Conservation (phyloP, 1,140 invertebrate species). For the Drosophila equinoxialis region DNA sequence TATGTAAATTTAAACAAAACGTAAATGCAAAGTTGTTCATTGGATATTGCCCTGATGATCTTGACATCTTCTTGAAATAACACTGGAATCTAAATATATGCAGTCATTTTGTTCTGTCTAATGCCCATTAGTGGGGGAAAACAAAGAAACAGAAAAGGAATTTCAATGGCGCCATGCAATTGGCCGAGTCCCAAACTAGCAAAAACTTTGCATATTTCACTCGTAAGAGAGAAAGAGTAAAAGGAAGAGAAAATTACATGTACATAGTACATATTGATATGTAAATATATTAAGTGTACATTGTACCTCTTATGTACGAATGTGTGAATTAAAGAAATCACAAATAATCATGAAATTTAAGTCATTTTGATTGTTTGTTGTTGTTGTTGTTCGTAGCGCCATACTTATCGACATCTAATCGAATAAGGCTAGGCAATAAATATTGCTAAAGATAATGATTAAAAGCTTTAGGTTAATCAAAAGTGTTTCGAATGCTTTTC, state of each 20-base stretch:
- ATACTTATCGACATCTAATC: slow-evolving; percentile 11
- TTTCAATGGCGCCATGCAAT: slow-evolving; percentile 15
- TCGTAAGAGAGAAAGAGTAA: too few species aligned
- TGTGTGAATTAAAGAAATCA: neutral
- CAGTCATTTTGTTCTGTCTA: neutral
- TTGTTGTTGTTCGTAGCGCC: neutral
- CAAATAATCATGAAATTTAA: slow-evolving; percentile 2
- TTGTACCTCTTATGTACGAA: too few species aligned
- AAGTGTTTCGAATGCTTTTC: neutral
- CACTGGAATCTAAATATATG: neutral
- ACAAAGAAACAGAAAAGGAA: neutral
- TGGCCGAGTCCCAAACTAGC: slow-evolving; percentile 1
- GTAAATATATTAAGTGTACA: neutral
- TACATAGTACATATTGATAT: too few species aligned
- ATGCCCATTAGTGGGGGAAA: too few species aligned
- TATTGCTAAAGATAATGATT: slow-evolving; percentile 9
- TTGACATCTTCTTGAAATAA: too few species aligned
- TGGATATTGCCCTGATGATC: too few species aligned
- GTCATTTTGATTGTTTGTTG: neutral
- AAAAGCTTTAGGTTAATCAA: slow-evolving; percentile 6
- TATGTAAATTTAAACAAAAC: too few species aligned
- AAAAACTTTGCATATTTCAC: neutral
- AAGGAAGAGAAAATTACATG: too few species aligned
- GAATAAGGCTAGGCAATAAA: neutral
- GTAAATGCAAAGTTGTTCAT: too few species aligned